These are phyloP conservation scores for Plumapathes pennacea DNA, from an alignment of 92 coral and sea anemone species.

Conservation along the genomic window DNA sequence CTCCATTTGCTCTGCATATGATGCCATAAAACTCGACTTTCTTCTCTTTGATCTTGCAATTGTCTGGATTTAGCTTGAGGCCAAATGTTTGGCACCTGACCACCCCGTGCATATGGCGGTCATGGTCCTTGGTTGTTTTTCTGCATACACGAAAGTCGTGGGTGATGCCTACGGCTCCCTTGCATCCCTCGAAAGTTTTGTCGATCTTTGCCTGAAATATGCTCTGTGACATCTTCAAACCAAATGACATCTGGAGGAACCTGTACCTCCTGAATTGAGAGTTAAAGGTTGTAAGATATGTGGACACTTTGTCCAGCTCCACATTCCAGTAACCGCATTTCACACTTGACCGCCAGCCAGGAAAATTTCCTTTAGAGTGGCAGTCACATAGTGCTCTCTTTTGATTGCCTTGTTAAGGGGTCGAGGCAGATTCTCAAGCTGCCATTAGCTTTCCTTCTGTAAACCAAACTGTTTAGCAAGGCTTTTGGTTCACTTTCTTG, in stretches of 20 bases:
- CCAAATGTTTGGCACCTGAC: constrained; percentile 44
- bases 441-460: constrained; percentile 49
- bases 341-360: constrained; percentile 28
- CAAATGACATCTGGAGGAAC: constrained; percentile 45
- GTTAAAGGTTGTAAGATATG: constrained; percentile 49
- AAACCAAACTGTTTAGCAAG: constrained; percentile 53
- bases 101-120: constrained; percentile 24
- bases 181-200: constrained; percentile 59
- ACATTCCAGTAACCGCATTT: constrained; percentile 58
- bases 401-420: constrained; percentile 40
- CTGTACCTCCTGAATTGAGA: constrained; percentile 55
- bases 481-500: constrained; percentile 58
- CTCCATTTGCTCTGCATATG: constrained; percentile 20
- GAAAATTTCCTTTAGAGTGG: too few relatives aligned
- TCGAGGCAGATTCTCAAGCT: too few relatives aligned
- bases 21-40: constrained; percentile 29
- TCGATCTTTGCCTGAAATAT: constrained; percentile 55
- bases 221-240: constrained; percentile 41
- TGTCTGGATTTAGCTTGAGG: constrained; percentile 56
- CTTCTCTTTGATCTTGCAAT: constrained; percentile 25
- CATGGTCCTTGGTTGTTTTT: constrained; percentile 16
- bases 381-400: constrained; percentile 56
- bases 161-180: constrained; percentile 33
- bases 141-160: constrained; percentile 32
- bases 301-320: constrained; percentile 37